Conservation (phyloP, 2,888 invertebrate species). For the Heliconius cydno region DNA sequence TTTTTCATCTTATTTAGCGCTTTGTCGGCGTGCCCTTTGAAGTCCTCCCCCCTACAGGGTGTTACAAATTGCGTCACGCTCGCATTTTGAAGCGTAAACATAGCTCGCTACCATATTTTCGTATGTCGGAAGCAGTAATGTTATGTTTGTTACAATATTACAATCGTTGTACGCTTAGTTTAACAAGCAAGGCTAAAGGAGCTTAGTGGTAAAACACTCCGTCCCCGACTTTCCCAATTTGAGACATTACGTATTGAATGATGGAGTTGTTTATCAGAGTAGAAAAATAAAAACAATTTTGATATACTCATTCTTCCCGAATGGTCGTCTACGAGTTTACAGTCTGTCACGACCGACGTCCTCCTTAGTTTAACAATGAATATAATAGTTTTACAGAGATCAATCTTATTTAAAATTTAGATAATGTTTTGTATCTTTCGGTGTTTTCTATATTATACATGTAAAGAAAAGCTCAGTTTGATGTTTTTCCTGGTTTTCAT, state of each 20-base stretch:
- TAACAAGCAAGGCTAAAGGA: not conserved
- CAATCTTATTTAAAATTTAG: too few relatives aligned
- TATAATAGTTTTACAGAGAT: too few relatives aligned
- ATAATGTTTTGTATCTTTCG: too few relatives aligned
- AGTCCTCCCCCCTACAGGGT: slow-evolving; percentile 69
- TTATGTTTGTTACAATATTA: slow-evolving; percentile 18
- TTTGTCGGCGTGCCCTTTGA: slow-evolving; percentile 82
- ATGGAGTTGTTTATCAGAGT: too few relatives aligned
- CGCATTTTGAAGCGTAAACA: slow-evolving; percentile 74
- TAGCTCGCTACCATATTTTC: slow-evolving; percentile 63
- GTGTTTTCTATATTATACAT: too few relatives aligned
- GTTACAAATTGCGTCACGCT: slow-evolving; percentile 80
- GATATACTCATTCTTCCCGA: too few relatives aligned
- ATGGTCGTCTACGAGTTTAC: too few relatives aligned
- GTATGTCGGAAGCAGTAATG: slow-evolving; percentile 34
- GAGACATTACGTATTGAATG: not conserved
- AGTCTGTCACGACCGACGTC: too few relatives aligned
- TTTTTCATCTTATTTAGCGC: slow-evolving; percentile 82
- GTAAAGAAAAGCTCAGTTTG: not conserved
- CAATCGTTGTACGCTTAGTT: slow-evolving; percentile 18
- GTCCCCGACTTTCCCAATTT: not conserved
- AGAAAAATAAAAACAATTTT: not conserved
- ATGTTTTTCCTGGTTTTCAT: not conserved
- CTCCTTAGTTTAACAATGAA: too few relatives aligned
- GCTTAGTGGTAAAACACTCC: not conserved